Evolutionary conservation across 2,888 invertebrate species (phyloP).

Genomic region (Leucania comma): DNA sequence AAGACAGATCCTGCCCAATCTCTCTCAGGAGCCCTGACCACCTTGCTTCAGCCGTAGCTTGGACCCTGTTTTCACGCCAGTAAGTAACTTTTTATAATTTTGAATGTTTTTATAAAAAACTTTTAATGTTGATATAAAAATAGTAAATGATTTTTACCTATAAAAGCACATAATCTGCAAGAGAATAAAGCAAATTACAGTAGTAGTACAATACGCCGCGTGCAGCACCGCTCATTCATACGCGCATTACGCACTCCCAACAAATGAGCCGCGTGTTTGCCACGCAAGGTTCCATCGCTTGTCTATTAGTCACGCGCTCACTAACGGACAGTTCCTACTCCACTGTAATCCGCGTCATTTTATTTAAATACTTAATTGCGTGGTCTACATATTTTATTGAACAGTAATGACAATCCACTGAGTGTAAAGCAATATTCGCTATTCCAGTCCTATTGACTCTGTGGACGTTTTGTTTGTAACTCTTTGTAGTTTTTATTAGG

Average conservation of each 20-base stretch:
- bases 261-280: constrained; percentile 16
- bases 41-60: no score
- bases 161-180: no score
- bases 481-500: background rate
- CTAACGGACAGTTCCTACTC: constrained; percentile 6
- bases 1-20: no score
- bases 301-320: background rate
- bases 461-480: background rate
- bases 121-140: no score
- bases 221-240: constrained; percentile 28
- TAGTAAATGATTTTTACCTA: no score
- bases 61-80: no score
- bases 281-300: background rate
- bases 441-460: background rate
- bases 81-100: no score
- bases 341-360: constrained; percentile 8
- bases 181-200: background rate
- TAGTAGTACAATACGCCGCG: background rate
- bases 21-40: no score
- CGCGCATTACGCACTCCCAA: constrained; percentile 29
- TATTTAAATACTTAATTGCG: constrained; percentile 16
- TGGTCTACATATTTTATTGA: background rate
- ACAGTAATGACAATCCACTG: background rate
- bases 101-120: no score
- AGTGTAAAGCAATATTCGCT: background rate